A percentile compares a stretch with the other conserved stretches of the same genome.
These are phyloP conservation scores for Heterochromis multidens DNA, from an alignment of 2,113 vertebrate species.

Conservation along the genomic window DNA sequence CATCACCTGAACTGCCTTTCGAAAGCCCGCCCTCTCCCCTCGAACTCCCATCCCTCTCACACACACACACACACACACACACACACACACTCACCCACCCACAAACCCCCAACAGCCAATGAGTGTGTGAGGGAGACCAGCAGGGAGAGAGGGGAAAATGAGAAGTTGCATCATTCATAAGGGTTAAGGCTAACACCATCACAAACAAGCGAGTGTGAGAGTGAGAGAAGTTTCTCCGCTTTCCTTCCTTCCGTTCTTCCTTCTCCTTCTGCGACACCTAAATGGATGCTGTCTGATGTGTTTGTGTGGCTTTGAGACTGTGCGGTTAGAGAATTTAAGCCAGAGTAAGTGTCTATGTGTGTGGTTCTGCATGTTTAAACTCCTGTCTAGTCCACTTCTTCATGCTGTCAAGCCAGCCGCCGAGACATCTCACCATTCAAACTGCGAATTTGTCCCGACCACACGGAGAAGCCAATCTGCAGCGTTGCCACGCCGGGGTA, in stretches of 20 bases:
- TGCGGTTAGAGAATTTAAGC: background rate
- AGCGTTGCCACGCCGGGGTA: background rate
- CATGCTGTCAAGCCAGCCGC: slow-evolving; percentile 4
- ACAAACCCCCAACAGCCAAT: slow-evolving; percentile 52
- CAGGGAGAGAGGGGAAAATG: background rate
- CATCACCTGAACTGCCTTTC: slow-evolving; percentile 78
- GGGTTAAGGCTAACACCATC: slow-evolving; percentile 59
- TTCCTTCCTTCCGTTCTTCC: background rate
- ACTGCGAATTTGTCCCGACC: slow-evolving; percentile 38
- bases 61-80: background rate
- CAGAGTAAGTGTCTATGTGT: background rate
- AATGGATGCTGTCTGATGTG: slow-evolving; percentile 32
- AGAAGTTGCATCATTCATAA: slow-evolving; percentile 72
- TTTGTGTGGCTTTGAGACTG: background rate
- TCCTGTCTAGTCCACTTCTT: slow-evolving; percentile 23
- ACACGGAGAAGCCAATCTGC: slow-evolving; percentile 28
- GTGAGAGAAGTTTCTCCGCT: slow-evolving; percentile 47
- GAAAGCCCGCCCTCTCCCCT: background rate
- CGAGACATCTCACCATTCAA: slow-evolving; percentile 28
- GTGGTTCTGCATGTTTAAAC: slow-evolving; percentile 25
- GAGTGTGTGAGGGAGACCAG: background rate
- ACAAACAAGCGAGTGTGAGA: slow-evolving; percentile 34
- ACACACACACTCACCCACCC: slow-evolving; percentile 11
- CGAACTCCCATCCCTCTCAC: background rate
- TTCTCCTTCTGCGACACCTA: slow-evolving; percentile 28